Evolutionary conservation across 2,888 invertebrate species (phyloP).

Genomic region (Drymonia ruficornis): DNA sequence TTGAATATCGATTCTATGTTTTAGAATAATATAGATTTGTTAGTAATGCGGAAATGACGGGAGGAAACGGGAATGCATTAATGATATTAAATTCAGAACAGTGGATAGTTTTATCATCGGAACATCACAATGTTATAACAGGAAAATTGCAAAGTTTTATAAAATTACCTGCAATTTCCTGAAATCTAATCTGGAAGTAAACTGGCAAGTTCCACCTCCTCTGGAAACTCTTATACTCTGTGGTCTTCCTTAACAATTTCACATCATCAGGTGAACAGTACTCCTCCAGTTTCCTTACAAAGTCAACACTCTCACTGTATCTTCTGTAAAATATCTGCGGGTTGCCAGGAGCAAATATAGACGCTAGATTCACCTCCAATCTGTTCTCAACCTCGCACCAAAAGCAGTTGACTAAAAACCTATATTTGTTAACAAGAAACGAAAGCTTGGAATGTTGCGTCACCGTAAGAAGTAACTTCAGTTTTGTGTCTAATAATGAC

Average conservation of each 20-base stretch:
- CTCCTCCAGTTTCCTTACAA: constrained; percentile 89
- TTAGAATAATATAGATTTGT: too few species aligned
- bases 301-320: constrained; percentile 91
- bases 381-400: constrained; percentile 94
- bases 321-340: constrained; percentile 94
- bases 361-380: constrained; percentile 91
- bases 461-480: constrained; percentile 83
- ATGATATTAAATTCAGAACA: too few species aligned
- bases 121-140: too few species aligned
- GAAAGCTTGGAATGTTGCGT: constrained; percentile 80
- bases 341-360: constrained; percentile 96
- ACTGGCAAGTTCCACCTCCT: constrained; percentile 97
- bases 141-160: too few species aligned
- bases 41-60: too few species aligned
- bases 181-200: constrained; percentile 98
- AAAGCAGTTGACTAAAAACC: constrained; percentile 90
- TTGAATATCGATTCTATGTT: too few species aligned
- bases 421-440: constrained; percentile 72
- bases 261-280: constrained; percentile 85
- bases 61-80: too few species aligned
- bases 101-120: too few species aligned
- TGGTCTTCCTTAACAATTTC: constrained; percentile 86
- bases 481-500: constrained; percentile 88
- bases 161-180: constrained; percentile 91
- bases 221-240: constrained; percentile 91